Conservation (phyloP, 1,140 invertebrate genomes). For the Orius insidiosus region DNA sequence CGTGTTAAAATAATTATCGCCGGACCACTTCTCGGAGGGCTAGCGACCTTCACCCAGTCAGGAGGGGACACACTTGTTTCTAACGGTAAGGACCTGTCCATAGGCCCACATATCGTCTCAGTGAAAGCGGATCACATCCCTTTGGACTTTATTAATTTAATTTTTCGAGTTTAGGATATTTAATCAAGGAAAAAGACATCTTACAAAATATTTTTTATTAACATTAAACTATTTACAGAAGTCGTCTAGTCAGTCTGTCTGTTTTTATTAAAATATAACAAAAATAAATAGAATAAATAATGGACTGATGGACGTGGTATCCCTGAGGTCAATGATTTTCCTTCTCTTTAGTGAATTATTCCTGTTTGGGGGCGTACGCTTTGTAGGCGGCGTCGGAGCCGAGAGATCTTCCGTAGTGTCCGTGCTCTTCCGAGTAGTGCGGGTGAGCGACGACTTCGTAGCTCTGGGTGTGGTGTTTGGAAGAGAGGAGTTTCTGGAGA, state of each 20-base stretch:
- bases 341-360: not conserved
- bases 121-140: no score
- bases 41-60: not conserved
- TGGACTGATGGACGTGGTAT: conserved; percentile 6
- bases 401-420: conserved; percentile 36
- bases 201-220: conserved; percentile 12
- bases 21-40: not conserved
- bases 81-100: no score
- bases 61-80: no score
- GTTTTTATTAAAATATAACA: conserved; percentile 3
- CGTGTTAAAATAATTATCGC: not conserved
- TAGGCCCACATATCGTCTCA: no score
- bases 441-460: conserved; percentile 57
- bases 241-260: conserved; percentile 11
- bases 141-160: no score
- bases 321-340: not conserved
- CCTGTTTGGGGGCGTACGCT: conserved; percentile 26
- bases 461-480: conserved; percentile 40
- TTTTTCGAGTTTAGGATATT: no score
- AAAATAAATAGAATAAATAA: conserved; percentile 11
- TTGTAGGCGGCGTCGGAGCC: conserved; percentile 42
- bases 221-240: conserved; percentile 11
- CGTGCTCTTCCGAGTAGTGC: conserved; percentile 39
- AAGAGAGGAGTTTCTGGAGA: conserved; percentile 56
- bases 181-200: not conserved